These are phyloP conservation scores for Neolamprologus ventralis DNA, from an alignment of 2,113 vertebrate genomes.

Conservation along the genomic window DNA sequence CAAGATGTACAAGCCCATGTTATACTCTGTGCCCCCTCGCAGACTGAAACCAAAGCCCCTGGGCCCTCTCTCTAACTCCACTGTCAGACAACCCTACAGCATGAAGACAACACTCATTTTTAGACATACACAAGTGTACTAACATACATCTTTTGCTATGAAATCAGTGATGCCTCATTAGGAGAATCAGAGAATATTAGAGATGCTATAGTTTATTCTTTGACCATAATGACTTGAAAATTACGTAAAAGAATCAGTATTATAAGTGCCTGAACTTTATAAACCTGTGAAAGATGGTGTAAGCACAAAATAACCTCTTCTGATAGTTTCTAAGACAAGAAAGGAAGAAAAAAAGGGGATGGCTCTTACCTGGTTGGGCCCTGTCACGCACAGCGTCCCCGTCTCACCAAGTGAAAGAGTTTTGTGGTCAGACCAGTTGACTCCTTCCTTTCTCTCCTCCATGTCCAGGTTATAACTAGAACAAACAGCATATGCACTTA, in stretches of 20 bases:
- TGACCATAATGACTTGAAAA: background rate
- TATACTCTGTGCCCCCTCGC: constrained; percentile 94
- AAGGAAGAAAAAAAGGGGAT: background rate
- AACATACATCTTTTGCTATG: background rate
- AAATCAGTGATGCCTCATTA: background rate
- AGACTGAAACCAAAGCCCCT: constrained; percentile 95
- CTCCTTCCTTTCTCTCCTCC: constrained; percentile 74
- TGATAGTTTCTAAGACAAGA: background rate
- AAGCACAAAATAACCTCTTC: background rate
- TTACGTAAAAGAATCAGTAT: background rate
- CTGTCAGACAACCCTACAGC: constrained; percentile 79
- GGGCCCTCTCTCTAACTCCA: constrained; percentile 85
- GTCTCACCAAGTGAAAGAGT: constrained; percentile 69
- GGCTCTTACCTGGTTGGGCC: constrained; percentile 71
- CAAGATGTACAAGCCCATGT: constrained; percentile 96
- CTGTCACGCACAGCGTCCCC: constrained; percentile 56
- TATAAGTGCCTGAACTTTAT: background rate
- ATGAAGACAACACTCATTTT: background rate
- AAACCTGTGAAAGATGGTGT: background rate
- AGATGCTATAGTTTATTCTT: background rate
- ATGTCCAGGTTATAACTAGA: constrained; percentile 74
- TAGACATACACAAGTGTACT: background rate
- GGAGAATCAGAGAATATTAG: background rate
- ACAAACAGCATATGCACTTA: background rate
- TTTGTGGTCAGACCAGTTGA: constrained; percentile 78